Percentiles rank a stretch among this genome's conserved stretches.
phyloP scores from a whole-genome alignment of 2,888 invertebrate genomes.

The Beris chalybata region DNA sequence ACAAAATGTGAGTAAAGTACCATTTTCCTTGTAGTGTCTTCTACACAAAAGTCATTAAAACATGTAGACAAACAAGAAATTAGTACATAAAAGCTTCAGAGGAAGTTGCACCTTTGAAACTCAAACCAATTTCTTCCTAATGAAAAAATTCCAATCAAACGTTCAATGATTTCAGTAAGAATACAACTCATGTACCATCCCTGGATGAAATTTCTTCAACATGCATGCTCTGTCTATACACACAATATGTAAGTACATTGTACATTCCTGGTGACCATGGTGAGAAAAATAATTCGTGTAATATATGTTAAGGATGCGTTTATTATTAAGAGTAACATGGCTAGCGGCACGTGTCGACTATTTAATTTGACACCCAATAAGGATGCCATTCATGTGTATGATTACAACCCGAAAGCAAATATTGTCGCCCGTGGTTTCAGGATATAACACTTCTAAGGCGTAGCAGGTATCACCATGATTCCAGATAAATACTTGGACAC shows the following conservation, averaged over 20 bases:
- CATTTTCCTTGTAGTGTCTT: too few species aligned
- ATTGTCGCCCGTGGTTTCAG: constrained; percentile 36
- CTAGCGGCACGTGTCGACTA: constrained; percentile 34
- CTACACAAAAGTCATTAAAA: too few species aligned
- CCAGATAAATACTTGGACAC: constrained; percentile 24
- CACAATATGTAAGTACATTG: too few species aligned
- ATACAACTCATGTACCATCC: background rate
- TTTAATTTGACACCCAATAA: constrained; percentile 39
- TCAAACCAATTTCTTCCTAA: background rate
- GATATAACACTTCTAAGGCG: constrained; percentile 5
- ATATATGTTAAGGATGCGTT: constrained; percentile 20
- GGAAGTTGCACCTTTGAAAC: too few species aligned
- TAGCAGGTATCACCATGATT: constrained; percentile 27
- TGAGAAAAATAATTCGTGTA: constrained; percentile 15
- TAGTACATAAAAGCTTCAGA: too few species aligned
- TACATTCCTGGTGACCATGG: background rate
- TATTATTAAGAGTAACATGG: constrained; percentile 14
- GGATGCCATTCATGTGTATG: constrained; percentile 33
- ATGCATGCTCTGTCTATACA: too few species aligned
- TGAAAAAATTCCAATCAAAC: constrained; percentile 28
- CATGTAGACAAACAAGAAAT: too few species aligned
- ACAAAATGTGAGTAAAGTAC: too few species aligned
- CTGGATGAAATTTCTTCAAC: too few species aligned
- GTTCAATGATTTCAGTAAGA: background rate
- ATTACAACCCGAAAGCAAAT: constrained; percentile 38